Base-by-base conservation (phyloP, 2,888 invertebrate genomes). In the Lottia gigantea region DNA sequence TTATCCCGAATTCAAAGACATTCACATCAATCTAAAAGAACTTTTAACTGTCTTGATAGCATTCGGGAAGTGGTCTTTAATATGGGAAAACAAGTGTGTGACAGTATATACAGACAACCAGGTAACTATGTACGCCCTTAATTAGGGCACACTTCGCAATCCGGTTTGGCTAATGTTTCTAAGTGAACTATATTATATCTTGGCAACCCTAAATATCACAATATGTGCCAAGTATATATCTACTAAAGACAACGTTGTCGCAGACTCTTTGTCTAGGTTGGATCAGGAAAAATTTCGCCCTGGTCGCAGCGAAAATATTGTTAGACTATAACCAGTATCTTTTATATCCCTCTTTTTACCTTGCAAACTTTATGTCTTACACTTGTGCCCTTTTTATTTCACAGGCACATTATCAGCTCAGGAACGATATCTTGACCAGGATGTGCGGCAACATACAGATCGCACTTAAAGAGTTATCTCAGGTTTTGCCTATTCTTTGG, bases 1-100 rank as follows among this genome's bases (percentile, higher is more conserved):
- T 31, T 31, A 31, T 6, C 31, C 31, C 31, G 31, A 31, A 31
- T 31, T 31, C 31, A 31, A 31, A 31, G 31, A 31, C 31, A 31
- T 31, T 31, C 31, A 31, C 31, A 31, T 31, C 31, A 31, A 31
- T 31, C 31, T 49, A 49, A 49, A 49, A 19, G 49, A 49, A 49
- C 49, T 49, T 15, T 49, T 49, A n/a, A 49, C 49, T n/a, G 49
- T 49, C n/a, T 49, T 49, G 49, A 16, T 49, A n/a, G 49, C 49
- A 16, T 49, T 49, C 49, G 6, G 49, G n/a, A 49, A 19, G 49
- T 49, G 49, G 49, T 16, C n/a, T 15, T n/a, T n/a, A 49, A 16
- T n/a, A n/a, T 49, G 49, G 49, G 49, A 16, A n/a, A 49, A 49
- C 49, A 49, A 49, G 16, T 19, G 19, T 14, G 49, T 49, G 49